Evolutionary conservation across 2,888 invertebrate genomes (phyloP), one percentile per base, ranked within the genome.

Genomic region (Norana najaformis): DNA sequence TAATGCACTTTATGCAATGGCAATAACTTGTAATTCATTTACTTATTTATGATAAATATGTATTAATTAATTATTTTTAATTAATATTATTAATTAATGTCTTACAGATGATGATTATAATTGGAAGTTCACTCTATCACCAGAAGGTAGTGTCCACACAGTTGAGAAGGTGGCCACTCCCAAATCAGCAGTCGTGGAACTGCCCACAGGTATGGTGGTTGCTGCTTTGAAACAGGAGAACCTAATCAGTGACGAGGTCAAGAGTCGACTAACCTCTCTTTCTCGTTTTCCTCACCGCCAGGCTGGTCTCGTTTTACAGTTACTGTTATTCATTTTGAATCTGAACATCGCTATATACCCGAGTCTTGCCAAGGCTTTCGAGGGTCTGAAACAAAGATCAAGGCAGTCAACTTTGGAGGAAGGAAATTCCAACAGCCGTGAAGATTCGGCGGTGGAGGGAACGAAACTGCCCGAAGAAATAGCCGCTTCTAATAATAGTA

Each of bases 261-360:
- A 35, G 85, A 85, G 85, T 36, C 37, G 18, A 8, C 35, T 85
- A 16, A 85, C 85, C 5, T 69, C n/a, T 4, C 8, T n/a, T 1
- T n/a, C 69, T 69, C n/a, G 34, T 85, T 36, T 35, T 37, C 4
- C 16, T 85, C 85, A 30, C 85, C 36, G 85, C 18, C 85, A 85
- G 36, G 85, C 37, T 30, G 36, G 85, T 37, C 35, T 85, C 4
- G 85, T 85, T 23, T 23, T 85, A 23, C 85, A 85, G 85, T 35
- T 85, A 23, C 37, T 85, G 13, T 37, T 85, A 85, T 85, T 69
- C 69, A 69, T 69, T n/a, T 69, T 69, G n/a, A 69, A 69, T 69
- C 69, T 69, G 30, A 69, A 69, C 69, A 69, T 69, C n/a, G 69
- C 69, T 6, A 69, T 69, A n/a, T 69, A 69, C 69, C 69, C 69